A percentile compares a stretch with the other conserved stretches of the same genome.
Conservation (phyloP, 2,888 invertebrate genomes). For the Hirtodrosophila trivittata region DNA sequence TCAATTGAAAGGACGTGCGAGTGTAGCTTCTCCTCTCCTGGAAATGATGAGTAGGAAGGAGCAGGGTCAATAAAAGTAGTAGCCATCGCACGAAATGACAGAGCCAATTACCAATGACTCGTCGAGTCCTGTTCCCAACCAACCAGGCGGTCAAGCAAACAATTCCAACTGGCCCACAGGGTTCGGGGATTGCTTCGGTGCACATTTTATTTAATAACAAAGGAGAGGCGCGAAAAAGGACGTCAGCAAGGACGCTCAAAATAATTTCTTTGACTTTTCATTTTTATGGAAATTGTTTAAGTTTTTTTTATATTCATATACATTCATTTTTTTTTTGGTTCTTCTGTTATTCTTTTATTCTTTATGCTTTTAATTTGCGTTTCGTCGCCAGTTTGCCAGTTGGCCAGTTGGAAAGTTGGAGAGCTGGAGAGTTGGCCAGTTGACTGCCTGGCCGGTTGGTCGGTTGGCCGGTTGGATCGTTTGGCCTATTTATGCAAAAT, state of each 20-base stretch:
- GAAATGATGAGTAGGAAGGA: slow-evolving; percentile 26
- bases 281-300: slow-evolving; percentile 77
- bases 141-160: slow-evolving; percentile 16
- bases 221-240: slow-evolving; percentile 23
- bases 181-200: slow-evolving; percentile 34
- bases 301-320: slow-evolving; percentile 66
- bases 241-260: slow-evolving; percentile 32
- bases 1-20: slow-evolving; percentile 86
- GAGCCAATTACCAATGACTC: slow-evolving; percentile 68
- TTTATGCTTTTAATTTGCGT: slow-evolving; percentile 52
- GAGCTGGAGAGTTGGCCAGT: slow-evolving; percentile 13
- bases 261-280: slow-evolving; percentile 70
- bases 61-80: slow-evolving; percentile 58
- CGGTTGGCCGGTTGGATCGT: slow-evolving; percentile 40
- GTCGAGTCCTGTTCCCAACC: slow-evolving; percentile 6
- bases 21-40: slow-evolving; percentile 87
- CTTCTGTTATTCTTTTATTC: slow-evolving; percentile 33
- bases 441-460: slow-evolving; percentile 8
- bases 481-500: slow-evolving; percentile 69
- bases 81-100: slow-evolving; percentile 63
- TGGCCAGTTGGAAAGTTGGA: slow-evolving; percentile 10
- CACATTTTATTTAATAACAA: slow-evolving; percentile 67
- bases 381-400: slow-evolving; percentile 33
- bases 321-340: slow-evolving; percentile 29
- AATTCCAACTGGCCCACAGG: slow-evolving; percentile 18